Percentiles rank a stretch among this genome's conserved stretches.
Conservation (phyloP, 2,888 invertebrate species). For the Drosophila falleni region DNA sequence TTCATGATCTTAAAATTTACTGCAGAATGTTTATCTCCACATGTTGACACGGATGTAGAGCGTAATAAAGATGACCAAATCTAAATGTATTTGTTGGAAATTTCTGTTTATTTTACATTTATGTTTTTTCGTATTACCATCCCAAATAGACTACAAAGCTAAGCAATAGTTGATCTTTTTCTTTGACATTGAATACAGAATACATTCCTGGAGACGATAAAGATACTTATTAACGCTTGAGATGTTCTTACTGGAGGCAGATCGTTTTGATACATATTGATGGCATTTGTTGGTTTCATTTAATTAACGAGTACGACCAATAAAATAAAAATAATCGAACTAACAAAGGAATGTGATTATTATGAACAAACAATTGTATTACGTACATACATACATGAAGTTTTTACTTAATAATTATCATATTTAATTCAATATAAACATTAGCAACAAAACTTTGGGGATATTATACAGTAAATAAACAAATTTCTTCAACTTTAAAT, state of each 20-base stretch:
- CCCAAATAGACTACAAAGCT: slow-evolving; percentile 22
- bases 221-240: slow-evolving; percentile 33
- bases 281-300: slow-evolving; percentile 27
- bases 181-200: slow-evolving; percentile 23
- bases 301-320: slow-evolving; percentile 33
- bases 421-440: slow-evolving; percentile 61
- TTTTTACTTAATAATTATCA: slow-evolving; percentile 54
- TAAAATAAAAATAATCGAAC: slow-evolving; percentile 41
- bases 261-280: slow-evolving; percentile 33
- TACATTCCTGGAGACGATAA: slow-evolving; percentile 37
- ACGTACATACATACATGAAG: slow-evolving; percentile 50
- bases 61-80: background rate
- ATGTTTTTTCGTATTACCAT: slow-evolving; percentile 37
- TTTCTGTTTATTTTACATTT: slow-evolving; percentile 49
- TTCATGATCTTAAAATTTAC: background rate
- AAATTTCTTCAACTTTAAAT: slow-evolving; percentile 59
- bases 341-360: slow-evolving; percentile 60
- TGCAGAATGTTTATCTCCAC: no score
- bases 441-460: slow-evolving; percentile 61
- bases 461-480: slow-evolving; percentile 66
- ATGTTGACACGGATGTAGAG: background rate
- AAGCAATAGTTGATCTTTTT: slow-evolving; percentile 20
- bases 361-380: slow-evolving; percentile 59
- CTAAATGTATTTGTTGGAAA: slow-evolving; percentile 5
- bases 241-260: slow-evolving; percentile 26